phyloP scores from a whole-genome alignment of 2,113 vertebrate species.

The Stegastes partitus region DNA sequence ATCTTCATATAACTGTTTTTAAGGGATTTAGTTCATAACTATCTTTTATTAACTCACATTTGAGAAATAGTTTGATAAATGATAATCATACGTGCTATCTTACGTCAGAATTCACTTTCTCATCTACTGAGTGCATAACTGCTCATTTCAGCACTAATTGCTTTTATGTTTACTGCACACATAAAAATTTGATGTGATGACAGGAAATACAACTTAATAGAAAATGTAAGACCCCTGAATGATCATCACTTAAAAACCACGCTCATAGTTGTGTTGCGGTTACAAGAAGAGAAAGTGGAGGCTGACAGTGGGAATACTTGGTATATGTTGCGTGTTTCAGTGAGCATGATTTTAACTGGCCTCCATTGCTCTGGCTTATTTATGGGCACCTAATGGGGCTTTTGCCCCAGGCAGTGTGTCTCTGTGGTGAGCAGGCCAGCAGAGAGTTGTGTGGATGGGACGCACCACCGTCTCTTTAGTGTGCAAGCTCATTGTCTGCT shows the following conservation, averaged over 20 bases:
- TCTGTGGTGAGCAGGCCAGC: conserved; percentile 24
- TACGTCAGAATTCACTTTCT: too few relatives aligned
- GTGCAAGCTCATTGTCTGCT: conserved; percentile 72
- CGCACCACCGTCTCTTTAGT: conserved; percentile 66
- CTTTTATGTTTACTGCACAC: too few relatives aligned
- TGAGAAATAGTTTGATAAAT: too few relatives aligned
- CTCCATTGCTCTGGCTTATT: conserved; percentile 31
- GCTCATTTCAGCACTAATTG: too few relatives aligned
- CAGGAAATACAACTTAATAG: background rate
- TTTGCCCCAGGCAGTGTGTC: conserved; percentile 44
- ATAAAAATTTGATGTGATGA: background rate
- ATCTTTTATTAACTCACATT: too few relatives aligned
- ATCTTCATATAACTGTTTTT: background rate
- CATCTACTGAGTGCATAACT: too few relatives aligned
- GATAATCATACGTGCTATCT: too few relatives aligned
- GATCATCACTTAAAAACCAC: background rate
- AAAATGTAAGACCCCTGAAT: background rate
- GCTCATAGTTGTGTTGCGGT: background rate
- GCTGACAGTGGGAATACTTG: background rate
- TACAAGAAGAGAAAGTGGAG: background rate
- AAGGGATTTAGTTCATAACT: background rate
- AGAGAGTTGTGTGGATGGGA: conserved; percentile 41
- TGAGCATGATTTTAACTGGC: conserved; percentile 14
- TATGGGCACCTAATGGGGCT: conserved; percentile 45
- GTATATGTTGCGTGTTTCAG: conserved; percentile 4